These are phyloP conservation scores for Habroteleia sp. DNA, from an alignment of 2,888 invertebrate species.

Conservation along the genomic window DNA sequence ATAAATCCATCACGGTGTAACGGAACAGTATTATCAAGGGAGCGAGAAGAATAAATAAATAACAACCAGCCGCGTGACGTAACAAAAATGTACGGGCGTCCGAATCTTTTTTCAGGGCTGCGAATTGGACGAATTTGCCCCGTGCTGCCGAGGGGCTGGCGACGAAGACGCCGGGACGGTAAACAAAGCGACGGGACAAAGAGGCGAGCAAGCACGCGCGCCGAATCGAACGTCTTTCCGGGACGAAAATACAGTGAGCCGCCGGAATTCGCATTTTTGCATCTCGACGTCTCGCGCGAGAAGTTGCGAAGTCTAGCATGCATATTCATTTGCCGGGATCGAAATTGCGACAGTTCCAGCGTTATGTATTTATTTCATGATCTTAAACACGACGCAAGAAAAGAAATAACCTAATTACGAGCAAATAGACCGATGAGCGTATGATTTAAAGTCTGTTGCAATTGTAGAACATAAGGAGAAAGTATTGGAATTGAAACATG, in stretches of 20 bases:
- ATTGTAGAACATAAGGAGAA: too few relatives aligned
- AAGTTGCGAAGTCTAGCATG: constrained; percentile 14
- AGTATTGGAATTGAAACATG: not conserved
- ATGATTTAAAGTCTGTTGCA: too few relatives aligned
- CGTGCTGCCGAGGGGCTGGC: constrained; percentile 25
- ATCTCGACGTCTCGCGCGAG: constrained; percentile 20
- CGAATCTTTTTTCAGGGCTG: constrained; percentile 41
- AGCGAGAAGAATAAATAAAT: too few relatives aligned
- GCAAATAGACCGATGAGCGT: too few relatives aligned
- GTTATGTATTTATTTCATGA: constrained; percentile 11
- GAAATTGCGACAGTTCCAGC: not conserved
- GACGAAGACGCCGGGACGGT: constrained; percentile 56
- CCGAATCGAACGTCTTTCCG: constrained; percentile 60
- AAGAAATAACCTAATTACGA: too few relatives aligned
- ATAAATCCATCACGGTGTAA: too few relatives aligned
- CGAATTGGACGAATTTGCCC: constrained; percentile 41
- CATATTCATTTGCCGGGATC: constrained; percentile 30
- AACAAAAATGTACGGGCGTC: constrained; percentile 20
- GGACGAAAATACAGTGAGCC: constrained; percentile 46
- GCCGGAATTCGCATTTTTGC: constrained; percentile 47
- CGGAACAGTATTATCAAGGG: too few relatives aligned
- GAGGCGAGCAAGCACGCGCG: constrained; percentile 54
- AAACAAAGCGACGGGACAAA: constrained; percentile 57
- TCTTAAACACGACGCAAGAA: too few relatives aligned
- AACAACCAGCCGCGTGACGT: constrained; percentile 25